A percentile compares a stretch with the other conserved stretches of the same genome.
phyloP scores from a whole-genome alignment of 2,888 invertebrate genomes.

The Disparrhopalites patrizii region DNA sequence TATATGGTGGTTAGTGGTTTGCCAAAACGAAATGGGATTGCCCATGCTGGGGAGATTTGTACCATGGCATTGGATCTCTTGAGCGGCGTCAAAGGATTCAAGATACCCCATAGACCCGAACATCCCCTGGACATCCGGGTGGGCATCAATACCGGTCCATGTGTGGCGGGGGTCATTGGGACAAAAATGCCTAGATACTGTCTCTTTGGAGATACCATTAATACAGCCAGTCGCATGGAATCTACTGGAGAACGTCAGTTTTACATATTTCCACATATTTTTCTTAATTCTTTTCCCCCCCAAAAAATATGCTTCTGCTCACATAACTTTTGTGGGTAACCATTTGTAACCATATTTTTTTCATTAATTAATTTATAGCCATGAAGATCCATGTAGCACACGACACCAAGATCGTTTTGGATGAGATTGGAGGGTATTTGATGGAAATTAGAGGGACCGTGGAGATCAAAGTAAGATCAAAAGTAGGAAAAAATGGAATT shows the following conservation, averaged over 20 bases:
- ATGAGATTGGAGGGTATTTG: constrained; percentile 53
- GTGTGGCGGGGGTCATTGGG: constrained; percentile 59
- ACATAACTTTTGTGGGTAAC: too few species aligned
- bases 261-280: too few species aligned
- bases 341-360: not conserved
- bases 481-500: too few species aligned
- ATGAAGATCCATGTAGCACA: constrained; percentile 62
- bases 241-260: constrained; percentile 55
- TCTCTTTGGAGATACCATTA: constrained; percentile 61
- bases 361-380: constrained; percentile 52
- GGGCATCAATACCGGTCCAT: constrained; percentile 63
- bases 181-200: constrained; percentile 61
- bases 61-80: constrained; percentile 60
- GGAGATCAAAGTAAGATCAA: constrained; percentile 48
- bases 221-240: constrained; percentile 65
- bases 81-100: constrained; percentile 56
- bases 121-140: constrained; percentile 57
- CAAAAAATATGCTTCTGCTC: too few species aligned
- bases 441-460: constrained; percentile 46
- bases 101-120: constrained; percentile 57
- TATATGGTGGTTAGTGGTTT: constrained; percentile 58
- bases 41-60: constrained; percentile 61
- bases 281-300: too few species aligned
- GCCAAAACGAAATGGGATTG: constrained; percentile 53
- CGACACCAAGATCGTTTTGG: constrained; percentile 58